Evolutionary conservation across 1,140 invertebrate genomes (phyloP), one percentile per base, ranked within the genome.

Genomic region (Zaprionus vittiger): DNA sequence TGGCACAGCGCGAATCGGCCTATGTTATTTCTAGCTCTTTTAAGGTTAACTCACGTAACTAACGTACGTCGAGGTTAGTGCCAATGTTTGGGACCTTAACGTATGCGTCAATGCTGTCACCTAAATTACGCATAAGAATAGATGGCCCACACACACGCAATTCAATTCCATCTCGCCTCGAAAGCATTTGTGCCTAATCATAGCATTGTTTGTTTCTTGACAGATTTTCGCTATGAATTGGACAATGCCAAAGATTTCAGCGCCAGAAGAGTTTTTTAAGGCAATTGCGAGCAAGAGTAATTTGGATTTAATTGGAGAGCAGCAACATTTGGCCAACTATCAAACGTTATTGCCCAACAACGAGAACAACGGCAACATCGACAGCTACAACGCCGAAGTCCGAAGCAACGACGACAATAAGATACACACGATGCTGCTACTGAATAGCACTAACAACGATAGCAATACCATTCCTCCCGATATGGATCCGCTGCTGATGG

Each of bases 401-500:
- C 47, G 7, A 9, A 38, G 2, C 28, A 38, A 5, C 41, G 55
- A 26, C 63, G 52, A 17, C 22, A 71, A n/a, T 20, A 56, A 37
- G 28, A 63, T n/a, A 15, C 17, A 20, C 28, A 56, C 38, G 28
- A 77, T 73, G 54, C n/a, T 62, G 26, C 31, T 49, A 5, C 22
- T 64, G 7, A 79, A 68, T 38, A 52, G 28, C 56, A 69, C 54
- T 5, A 34, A 2, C 20, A 91, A 80, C 34, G 72, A 65, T 15
- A 82, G 71, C 22, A 68, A 34, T 7, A 49, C 28, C 14, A 49
- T 70, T 14, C 67, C 72, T 5, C 38, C 75, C 4, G 66, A 44
- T 9, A 73, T 92, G 66, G 90, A 91, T 63, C 83, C 79, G 2
- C 71, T 80, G 17, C 90, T 95, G 1, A 91, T 95, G 24, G 94